Percentiles rank a stretch among this genome's conserved stretches.
These are phyloP conservation scores for Moxostoma hubbsi DNA, from an alignment of 2,797 vertebrate species.

Conservation along the genomic window DNA sequence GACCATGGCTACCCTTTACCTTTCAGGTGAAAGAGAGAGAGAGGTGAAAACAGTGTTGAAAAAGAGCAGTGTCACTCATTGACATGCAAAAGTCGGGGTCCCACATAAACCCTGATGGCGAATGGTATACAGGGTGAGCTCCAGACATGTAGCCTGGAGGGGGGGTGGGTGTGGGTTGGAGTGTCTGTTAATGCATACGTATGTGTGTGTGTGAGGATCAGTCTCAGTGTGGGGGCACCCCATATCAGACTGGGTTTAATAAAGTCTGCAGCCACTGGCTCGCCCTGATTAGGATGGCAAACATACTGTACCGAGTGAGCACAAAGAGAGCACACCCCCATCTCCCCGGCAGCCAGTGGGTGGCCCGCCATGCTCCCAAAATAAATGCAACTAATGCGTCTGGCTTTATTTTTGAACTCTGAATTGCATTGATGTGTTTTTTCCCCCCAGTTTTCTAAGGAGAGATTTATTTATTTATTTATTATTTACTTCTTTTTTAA, in stretches of 20 bases:
- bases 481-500: constrained; percentile 5
- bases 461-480: constrained; percentile 8
- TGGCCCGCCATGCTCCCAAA: constrained; percentile 54
- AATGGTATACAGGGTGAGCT: constrained; percentile 59
- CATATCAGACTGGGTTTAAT: constrained; percentile 76
- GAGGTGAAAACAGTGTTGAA: constrained; percentile 42
- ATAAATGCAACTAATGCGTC: constrained; percentile 37
- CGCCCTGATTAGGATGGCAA: constrained; percentile 78
- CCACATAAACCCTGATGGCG: constrained; percentile 53
- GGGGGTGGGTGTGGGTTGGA: constrained; percentile 11
- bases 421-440: constrained; percentile 40
- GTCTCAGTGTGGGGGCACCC: constrained; percentile 73
- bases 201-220: constrained; percentile 61
- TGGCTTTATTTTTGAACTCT: constrained; percentile 37
- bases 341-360: constrained; percentile 50
- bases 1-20: constrained; percentile 42
- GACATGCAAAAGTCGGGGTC: constrained; percentile 58
- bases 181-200: constrained; percentile 17
- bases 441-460: neutral
- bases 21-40: constrained; percentile 25
- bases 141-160: constrained; percentile 73
- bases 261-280: constrained; percentile 66
- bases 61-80: constrained; percentile 61
- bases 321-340: constrained; percentile 48
- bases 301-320: constrained; percentile 70